Conservation (phyloP, 2,113 vertebrate genomes). For the Epinephelus fuscoguttatus region DNA sequence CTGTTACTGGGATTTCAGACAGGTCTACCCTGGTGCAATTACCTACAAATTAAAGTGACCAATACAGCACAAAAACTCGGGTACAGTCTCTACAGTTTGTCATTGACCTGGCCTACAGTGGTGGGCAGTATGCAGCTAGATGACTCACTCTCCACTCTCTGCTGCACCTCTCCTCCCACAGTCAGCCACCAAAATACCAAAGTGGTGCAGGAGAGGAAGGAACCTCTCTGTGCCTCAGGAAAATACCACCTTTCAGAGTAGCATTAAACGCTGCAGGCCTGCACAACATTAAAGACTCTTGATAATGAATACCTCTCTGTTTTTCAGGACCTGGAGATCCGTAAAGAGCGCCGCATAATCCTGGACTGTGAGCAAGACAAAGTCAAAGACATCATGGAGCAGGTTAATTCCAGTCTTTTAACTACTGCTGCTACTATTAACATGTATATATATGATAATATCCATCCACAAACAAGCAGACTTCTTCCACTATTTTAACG, state of each 20-base stretch:
- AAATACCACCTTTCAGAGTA: not conserved
- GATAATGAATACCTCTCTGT: constrained; percentile 61
- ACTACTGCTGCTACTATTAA: not conserved
- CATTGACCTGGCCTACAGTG: not conserved
- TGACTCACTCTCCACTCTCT: not conserved
- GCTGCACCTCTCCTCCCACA: not conserved
- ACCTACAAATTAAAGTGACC: not conserved
- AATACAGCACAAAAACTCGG: not conserved
- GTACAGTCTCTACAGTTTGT: constrained; percentile 1
- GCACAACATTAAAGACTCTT: not conserved
- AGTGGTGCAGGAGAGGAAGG: not conserved
- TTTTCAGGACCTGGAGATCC: constrained; percentile 95
- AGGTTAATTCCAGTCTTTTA: constrained; percentile 81
- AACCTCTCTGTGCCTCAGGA: not conserved
- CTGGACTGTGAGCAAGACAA: constrained; percentile 97
- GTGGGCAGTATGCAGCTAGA: not conserved
- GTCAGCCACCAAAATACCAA: not conserved
- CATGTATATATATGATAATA: not conserved
- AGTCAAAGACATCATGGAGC: constrained; percentile 98
- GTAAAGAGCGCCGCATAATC: constrained; percentile 95
- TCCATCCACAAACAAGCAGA: too few relatives aligned
- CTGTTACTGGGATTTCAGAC: not conserved
- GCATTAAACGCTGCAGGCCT: not conserved
- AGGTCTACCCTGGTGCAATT: not conserved
- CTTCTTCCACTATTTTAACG: not conserved